phyloP scores from a whole-genome alignment of 2,888 invertebrate species.

The Ditula angustiorana region DNA sequence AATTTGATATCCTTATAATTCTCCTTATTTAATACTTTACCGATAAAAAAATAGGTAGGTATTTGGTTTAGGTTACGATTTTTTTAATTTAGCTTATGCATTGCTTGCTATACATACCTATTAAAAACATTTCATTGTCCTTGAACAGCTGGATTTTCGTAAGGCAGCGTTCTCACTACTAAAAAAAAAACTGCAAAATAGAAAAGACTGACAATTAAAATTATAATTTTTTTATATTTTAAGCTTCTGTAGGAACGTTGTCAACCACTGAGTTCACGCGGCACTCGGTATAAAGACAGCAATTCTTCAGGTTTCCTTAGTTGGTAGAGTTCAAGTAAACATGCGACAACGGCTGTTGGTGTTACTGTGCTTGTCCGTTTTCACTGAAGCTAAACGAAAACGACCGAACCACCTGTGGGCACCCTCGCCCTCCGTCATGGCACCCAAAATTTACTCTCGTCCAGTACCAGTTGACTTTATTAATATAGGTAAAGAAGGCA shows the following conservation, averaged over 20 bases:
- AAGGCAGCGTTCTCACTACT: too few species aligned
- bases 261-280: conserved; percentile 31
- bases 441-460: conserved; percentile 4
- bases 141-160: too few species aligned
- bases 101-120: too few species aligned
- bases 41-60: too few species aligned
- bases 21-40: too few species aligned
- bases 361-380: conserved; percentile 45
- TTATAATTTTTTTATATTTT: too few species aligned
- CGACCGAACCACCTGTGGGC: not conserved
- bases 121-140: too few species aligned
- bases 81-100: too few species aligned
- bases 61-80: too few species aligned
- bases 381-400: conserved; percentile 43
- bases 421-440: not conserved
- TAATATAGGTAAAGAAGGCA: conserved; percentile 57
- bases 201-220: too few species aligned
- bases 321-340: conserved; percentile 42
- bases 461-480: conserved; percentile 56
- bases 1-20: too few species aligned
- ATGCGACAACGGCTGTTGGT: conserved; percentile 49
- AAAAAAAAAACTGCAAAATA: too few species aligned
- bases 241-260: conserved; percentile 26
- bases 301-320: not conserved
- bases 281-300: conserved; percentile 41